Conservation (phyloP, 1,140 invertebrate species). For the Apolygus lucorum region DNA sequence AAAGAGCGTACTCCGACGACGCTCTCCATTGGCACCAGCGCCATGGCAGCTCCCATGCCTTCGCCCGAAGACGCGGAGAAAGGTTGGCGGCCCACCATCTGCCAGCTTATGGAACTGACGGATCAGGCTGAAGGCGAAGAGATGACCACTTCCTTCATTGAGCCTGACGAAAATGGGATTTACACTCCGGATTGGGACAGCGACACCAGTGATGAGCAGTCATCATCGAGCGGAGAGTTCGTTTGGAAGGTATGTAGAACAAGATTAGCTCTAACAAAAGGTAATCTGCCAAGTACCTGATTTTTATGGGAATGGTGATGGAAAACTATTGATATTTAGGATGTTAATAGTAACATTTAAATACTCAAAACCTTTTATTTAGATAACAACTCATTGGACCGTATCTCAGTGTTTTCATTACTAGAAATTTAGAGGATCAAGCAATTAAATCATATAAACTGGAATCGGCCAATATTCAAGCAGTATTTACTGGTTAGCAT, state of each 20-base stretch:
- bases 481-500: too few relatives aligned
- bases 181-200: constrained; percentile 40
- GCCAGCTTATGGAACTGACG: constrained; percentile 31
- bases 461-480: too few relatives aligned
- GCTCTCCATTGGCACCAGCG: not conserved
- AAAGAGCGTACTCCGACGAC: constrained; percentile 15
- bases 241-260: constrained; percentile 55
- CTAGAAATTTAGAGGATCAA: too few relatives aligned
- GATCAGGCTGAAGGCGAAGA: constrained; percentile 30
- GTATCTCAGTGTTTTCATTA: too few relatives aligned
- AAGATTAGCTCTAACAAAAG: too few relatives aligned
- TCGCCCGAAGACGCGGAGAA: constrained; percentile 35
- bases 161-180: constrained; percentile 30
- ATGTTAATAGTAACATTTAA: too few relatives aligned
- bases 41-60: constrained; percentile 32
- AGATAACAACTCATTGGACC: too few relatives aligned
- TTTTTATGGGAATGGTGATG: constrained; percentile 11
- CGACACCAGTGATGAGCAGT: constrained; percentile 40
- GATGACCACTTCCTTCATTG: constrained; percentile 37
- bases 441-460: too few relatives aligned
- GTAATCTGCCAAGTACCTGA: too few relatives aligned
- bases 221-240: constrained; percentile 61
- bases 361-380: too few relatives aligned
- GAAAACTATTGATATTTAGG: not conserved
- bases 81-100: constrained; percentile 29